phyloP scores from a whole-genome alignment of 2,888 invertebrate genomes.

The Drosophila infuscata region DNA sequence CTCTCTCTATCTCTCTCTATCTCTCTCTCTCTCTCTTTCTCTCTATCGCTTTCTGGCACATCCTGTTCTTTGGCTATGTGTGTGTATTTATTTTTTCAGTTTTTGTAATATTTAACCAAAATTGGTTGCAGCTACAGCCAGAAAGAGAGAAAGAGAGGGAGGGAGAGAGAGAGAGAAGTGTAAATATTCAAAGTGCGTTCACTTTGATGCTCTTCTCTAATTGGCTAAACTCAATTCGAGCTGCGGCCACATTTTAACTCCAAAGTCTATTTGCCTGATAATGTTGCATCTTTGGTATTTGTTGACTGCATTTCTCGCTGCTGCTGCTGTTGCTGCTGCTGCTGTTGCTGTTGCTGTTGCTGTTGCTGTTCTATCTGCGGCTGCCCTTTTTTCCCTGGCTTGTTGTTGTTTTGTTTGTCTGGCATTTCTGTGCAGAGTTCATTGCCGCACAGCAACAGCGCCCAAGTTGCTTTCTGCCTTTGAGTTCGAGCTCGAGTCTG shows the following conservation, averaged over 20 bases:
- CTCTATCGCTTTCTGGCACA: background rate
- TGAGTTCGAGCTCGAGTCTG: constrained; percentile 14
- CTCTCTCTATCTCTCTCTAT: background rate
- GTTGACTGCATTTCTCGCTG: constrained; percentile 37
- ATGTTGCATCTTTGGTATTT: constrained; percentile 52
- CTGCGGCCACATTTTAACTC: background rate
- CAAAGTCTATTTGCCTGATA: constrained; percentile 23
- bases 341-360: constrained; percentile 1
- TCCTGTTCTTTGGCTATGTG: background rate
- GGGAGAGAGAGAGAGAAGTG: background rate
- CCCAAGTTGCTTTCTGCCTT: constrained; percentile 13
- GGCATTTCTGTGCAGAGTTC: constrained; percentile 72
- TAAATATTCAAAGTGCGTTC: constrained; percentile 44
- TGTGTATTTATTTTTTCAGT: background rate
- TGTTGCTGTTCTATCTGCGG: constrained; percentile 1
- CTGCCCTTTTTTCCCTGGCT: constrained; percentile 4
- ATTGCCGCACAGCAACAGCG: constrained; percentile 61
- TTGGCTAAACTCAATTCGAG: constrained; percentile 13
- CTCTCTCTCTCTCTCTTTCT: background rate
- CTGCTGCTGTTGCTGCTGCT: background rate
- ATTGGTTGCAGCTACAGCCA: constrained; percentile 30
- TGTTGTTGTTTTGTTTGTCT: constrained; percentile 54
- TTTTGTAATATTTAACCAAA: constrained; percentile 30
- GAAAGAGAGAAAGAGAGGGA: no score
- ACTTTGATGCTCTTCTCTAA: constrained; percentile 24